Conservation (phyloP, 1,140 invertebrate species). For the Acromyrmex echinatior region DNA sequence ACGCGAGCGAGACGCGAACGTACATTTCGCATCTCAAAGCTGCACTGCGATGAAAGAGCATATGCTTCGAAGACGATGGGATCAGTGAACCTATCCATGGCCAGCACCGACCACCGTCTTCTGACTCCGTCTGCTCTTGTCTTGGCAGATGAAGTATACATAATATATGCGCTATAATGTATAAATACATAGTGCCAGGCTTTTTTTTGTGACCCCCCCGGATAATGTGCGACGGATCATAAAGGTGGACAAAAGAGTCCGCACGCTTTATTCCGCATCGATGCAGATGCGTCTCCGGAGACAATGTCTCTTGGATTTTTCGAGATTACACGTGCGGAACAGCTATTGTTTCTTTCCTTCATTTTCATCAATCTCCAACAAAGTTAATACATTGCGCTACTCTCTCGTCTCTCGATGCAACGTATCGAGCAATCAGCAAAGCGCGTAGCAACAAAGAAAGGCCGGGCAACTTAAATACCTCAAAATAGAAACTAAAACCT, state of each 20-base stretch:
- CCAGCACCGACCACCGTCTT: constrained; percentile 61
- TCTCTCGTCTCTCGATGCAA: background rate
- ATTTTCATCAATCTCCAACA: background rate
- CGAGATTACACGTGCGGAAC: constrained; percentile 20
- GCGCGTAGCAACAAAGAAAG: background rate
- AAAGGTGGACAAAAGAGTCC: constrained; percentile 46
- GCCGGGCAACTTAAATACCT: no score
- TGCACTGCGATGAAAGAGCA: constrained; percentile 47
- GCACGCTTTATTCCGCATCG: constrained; percentile 11
- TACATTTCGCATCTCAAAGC: constrained; percentile 48
- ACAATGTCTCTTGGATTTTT: constrained; percentile 26
- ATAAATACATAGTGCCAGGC: constrained; percentile 48
- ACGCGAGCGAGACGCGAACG: constrained; percentile 31
- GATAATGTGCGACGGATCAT: constrained; percentile 30
- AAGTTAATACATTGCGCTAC: background rate
- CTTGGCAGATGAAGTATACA: constrained; percentile 64
- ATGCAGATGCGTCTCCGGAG: background rate
- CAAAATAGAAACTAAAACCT: background rate
- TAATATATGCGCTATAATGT: constrained; percentile 50
- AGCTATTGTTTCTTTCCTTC: background rate
- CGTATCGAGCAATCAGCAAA: background rate
- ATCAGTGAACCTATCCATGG: constrained; percentile 77
- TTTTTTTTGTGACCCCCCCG: background rate
- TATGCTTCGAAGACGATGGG: constrained; percentile 63
- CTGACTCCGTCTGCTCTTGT: constrained; percentile 43